A percentile compares a stretch with the other conserved stretches of the same genome.
Evolutionary conservation across 2,888 invertebrate species (phyloP).

Genomic region (Lumbricus terrestris): DNA sequence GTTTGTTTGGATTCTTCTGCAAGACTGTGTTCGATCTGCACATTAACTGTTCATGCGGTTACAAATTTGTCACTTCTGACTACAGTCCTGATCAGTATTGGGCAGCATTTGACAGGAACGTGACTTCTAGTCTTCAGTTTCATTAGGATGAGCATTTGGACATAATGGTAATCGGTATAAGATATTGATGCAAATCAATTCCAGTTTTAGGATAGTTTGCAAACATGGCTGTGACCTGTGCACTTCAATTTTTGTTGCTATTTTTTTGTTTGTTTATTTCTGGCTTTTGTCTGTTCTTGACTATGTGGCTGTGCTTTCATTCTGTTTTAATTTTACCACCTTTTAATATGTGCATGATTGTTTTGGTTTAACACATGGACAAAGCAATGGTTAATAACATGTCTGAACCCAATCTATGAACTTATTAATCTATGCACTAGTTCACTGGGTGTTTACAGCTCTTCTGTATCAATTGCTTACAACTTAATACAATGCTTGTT

Average conservation of each 20-base stretch:
- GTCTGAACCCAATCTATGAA: background rate
- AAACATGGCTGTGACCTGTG: conserved; percentile 3
- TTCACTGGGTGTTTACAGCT: background rate
- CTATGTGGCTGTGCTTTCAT: background rate
- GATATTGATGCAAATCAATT: background rate
- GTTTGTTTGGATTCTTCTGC: conserved; percentile 3
- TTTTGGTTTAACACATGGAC: background rate
- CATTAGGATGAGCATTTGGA: background rate
- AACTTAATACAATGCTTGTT: background rate
- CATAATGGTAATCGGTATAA: background rate
- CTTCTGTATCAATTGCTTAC: background rate
- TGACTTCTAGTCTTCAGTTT: background rate
- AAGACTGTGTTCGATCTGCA: background rate
- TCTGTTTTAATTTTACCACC: background rate
- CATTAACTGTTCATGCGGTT: background rate
- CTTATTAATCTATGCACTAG: background rate
- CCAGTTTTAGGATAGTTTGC: background rate
- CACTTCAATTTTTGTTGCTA: background rate
- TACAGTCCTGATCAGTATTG: background rate
- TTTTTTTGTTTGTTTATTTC: background rate
- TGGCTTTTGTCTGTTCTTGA: background rate
- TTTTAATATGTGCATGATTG: background rate
- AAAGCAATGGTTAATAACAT: background rate
- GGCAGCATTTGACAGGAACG: background rate
- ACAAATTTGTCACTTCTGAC: background rate